Evolutionary conservation across 2,797 vertebrate species (phyloP), one percentile per base, ranked within the genome.

Genomic region (Scleropages formosus): DNA sequence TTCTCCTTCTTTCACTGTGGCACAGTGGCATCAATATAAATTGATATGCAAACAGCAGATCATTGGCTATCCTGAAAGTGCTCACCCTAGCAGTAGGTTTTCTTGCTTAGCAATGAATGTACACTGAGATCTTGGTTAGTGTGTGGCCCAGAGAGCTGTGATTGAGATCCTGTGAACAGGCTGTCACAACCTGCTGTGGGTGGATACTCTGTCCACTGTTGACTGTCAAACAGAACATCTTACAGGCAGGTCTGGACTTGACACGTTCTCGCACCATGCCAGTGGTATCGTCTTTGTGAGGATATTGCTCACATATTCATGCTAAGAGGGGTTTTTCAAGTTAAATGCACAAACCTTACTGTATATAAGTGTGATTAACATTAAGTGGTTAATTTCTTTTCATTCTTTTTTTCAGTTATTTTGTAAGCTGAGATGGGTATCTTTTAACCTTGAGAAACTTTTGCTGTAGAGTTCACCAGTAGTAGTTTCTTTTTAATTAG

Each of bases 151-250:
- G 53, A 13, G 18, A 12, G 53, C 4, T 13, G 9, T n/a, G 16
- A 61, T 61, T 71, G 56, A 71, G 22, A 51, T 9, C 26, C 27
- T 46, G 27, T 53, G 44, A 31, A 72, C 70, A 74, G 18, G 26
- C 70, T 85, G 80, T 86, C 80, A 85, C 24, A 47, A 79, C 84
- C 88, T 87, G 85, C 87, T 89, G 89, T 84, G 87, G 78, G 24
- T 74, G 73, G 67, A 16, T 10, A 65, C 79, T 75, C 68, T 47
- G 74, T 53, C 74, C 81, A 82, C 80, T 77, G 81, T 74, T 79
- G 82, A 67, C 68, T 39, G 16, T 18, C 75, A 69, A 46, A 65
- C 4, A 18, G 53, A 53, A 31, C 24, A 68, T 79, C 8, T 0
- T 84, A 73, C 68, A 76, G 77, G 82, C 87, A 84, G 81, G 88